Conservation (phyloP, 2,113 vertebrate species). For the Microcebus griseorufus region DNA sequence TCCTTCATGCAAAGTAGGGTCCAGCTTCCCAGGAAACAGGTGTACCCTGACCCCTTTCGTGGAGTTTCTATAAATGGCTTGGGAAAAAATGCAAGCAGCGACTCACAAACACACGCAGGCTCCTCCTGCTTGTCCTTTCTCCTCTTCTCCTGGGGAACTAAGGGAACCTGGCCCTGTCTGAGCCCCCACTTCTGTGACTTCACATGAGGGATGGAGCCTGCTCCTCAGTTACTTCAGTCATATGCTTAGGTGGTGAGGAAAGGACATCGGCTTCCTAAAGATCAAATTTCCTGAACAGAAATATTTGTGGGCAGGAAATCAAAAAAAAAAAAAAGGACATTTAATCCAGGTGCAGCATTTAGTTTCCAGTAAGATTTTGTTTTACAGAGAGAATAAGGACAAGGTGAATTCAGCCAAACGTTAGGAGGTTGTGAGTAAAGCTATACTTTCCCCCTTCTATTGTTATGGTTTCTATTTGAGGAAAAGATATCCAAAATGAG, state of each 20-base stretch:
- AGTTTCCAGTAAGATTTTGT: not conserved
- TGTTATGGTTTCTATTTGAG: not conserved
- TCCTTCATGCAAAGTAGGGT: not conserved
- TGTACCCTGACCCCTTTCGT: conserved; percentile 5
- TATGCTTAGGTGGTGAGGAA: not conserved
- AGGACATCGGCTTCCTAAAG: not conserved
- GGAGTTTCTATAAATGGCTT: not conserved
- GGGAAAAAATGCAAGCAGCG: not conserved
- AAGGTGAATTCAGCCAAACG: not conserved
- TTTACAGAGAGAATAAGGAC: conserved; percentile 23
- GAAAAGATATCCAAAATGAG: not conserved
- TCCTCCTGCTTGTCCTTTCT: not conserved
- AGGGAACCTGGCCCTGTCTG: not conserved
- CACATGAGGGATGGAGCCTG: rapidly evolving
- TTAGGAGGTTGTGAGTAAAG: not conserved
- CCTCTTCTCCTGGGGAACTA: not conserved
- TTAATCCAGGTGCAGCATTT: not conserved
- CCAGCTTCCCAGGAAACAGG: conserved; percentile 54
- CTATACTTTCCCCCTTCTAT: not conserved
- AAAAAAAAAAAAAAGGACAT: not conserved
- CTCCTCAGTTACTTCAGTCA: not conserved
- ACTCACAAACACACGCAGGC: not conserved
- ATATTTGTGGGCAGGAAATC: not conserved
- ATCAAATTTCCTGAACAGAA: conserved; percentile 42
- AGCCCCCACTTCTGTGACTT: not conserved